Conservation (phyloP, 2,888 invertebrate species). For the Cephus pygmeus region DNA sequence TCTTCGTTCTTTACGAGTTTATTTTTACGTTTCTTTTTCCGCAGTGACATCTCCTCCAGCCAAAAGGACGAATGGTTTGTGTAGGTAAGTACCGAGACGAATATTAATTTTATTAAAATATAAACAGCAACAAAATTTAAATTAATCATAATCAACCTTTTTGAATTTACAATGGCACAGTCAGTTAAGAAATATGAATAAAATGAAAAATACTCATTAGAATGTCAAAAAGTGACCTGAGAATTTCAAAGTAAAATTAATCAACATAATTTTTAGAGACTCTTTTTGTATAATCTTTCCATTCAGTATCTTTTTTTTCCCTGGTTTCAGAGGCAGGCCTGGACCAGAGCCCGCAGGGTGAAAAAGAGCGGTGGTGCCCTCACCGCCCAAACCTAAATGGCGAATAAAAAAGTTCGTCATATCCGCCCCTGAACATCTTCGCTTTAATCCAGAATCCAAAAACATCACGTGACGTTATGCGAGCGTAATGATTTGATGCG, state of each 20-base stretch:
- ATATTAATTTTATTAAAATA: neutral
- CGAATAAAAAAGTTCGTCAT: no score
- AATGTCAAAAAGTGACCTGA: no score
- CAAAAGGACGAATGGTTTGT: slow-evolving; percentile 95
- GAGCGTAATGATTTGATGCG: no score
- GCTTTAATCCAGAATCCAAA: no score
- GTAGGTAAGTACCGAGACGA: slow-evolving; percentile 67
- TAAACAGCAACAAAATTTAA: no score
- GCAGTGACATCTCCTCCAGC: slow-evolving; percentile 69
- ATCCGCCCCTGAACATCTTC: no score
- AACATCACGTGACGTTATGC: no score
- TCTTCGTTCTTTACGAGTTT: no score
- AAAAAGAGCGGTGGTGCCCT: slow-evolving; percentile 65
- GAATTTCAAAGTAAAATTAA: no score
- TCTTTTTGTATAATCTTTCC: no score
- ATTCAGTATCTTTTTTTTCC: neutral
- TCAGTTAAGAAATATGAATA: neutral
- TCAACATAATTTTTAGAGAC: no score
- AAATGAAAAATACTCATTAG: neutral
- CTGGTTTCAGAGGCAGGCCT: slow-evolving; percentile 67
- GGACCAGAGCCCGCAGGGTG: slow-evolving; percentile 74
- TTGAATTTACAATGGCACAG: neutral
- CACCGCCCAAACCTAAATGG: slow-evolving; percentile 46
- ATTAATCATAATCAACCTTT: no score
- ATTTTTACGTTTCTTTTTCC: slow-evolving; percentile 32